Evolutionary conservation across 1,140 invertebrate species (phyloP).

Genomic region (Chrysomallon squamiferum): DNA sequence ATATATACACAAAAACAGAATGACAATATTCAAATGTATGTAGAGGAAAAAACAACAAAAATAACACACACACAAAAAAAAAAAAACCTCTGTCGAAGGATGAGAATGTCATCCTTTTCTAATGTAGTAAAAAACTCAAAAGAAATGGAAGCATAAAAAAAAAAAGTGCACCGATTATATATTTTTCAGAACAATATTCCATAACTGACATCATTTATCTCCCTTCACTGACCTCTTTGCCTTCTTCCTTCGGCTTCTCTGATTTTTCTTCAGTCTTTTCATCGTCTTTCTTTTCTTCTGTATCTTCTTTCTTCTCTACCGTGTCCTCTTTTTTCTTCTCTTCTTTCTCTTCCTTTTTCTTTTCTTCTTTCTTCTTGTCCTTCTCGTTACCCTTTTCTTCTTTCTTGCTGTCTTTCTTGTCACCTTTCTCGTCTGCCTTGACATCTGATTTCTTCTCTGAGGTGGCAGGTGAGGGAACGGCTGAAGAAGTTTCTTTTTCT

Average conservation of each 20-base stretch:
- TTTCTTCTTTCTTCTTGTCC: conserved; percentile 31
- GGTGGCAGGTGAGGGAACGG: conserved; percentile 55
- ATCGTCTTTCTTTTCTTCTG: conserved; percentile 28
- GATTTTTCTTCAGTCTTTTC: conserved; percentile 28
- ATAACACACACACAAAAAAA: no score
- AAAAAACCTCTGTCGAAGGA: no score
- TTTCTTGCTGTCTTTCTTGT: conserved; percentile 63
- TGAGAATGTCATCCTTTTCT: no score
- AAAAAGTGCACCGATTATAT: no score
- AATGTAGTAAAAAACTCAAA: no score
- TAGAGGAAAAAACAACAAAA: no score
- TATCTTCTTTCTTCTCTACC: conserved; percentile 15
- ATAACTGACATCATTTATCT: no score
- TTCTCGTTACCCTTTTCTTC: conserved; percentile 42
- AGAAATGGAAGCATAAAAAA: no score
- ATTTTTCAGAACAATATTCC: no score
- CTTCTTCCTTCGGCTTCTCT: conserved; percentile 5
- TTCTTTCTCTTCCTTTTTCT: conserved; percentile 33
- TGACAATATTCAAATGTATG: no score
- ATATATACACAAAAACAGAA: no score
- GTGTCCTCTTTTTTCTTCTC: conserved; percentile 45
- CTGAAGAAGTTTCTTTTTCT: conserved; percentile 56
- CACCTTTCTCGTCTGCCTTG: conserved; percentile 41
- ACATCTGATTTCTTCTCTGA: conserved; percentile 25
- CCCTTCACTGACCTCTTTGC: conserved; percentile 17